Base-by-base conservation (phyloP, 2,113 vertebrate genomes). In the Vombatus ursinus region DNA sequence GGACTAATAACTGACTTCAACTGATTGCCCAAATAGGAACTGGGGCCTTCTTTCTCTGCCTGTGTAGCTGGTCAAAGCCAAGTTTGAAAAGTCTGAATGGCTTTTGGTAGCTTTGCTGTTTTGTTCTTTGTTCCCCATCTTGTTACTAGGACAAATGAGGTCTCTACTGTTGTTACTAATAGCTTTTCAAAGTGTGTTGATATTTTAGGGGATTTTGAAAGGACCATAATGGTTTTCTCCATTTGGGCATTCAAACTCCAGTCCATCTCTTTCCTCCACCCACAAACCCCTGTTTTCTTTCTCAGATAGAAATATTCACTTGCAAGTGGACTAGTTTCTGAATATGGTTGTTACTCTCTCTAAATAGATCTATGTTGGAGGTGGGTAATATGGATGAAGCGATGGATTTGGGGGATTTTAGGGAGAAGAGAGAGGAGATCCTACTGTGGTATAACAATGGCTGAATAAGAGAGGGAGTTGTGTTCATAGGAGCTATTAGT, bases 121-220 rank as follows among this genome's bases (percentile, higher is more conserved):
- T 93, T 1, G 37, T 10, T 92, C 22, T 44, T 16, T 49, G 44
- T 89, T 92, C 50, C 50, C 93, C 47, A 44, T 1, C 28, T 94
- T 91, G 51, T 57, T 50, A 19, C 12, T 91, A 93, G 91, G 54
- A 31, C 0, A 1, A 84, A 16, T 0, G 16, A 92, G 61, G 49
- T 51, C 90, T 50, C 0, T 3, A 0, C 0, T 0, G 31, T 37
- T 25, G 22, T 48, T 3, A 1, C 0, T 11, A 31, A 50, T 51
- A 50, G 51, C 89, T 44, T 93, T 49, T 93, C 9, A 0, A 5
- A 23, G 10, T n/a, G 26, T 94, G 37, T 91, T 93, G 68, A 49
- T 24, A 1, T 92, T 92, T 95, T 49, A 6, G 7, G 94, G 90
- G 50, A 48, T 48, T 1, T 11, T 89, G 44, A 96, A 95, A 93